Evolutionary conservation across 2,113 vertebrate species (phyloP).

Genomic region (Nanorana parkeri): DNA sequence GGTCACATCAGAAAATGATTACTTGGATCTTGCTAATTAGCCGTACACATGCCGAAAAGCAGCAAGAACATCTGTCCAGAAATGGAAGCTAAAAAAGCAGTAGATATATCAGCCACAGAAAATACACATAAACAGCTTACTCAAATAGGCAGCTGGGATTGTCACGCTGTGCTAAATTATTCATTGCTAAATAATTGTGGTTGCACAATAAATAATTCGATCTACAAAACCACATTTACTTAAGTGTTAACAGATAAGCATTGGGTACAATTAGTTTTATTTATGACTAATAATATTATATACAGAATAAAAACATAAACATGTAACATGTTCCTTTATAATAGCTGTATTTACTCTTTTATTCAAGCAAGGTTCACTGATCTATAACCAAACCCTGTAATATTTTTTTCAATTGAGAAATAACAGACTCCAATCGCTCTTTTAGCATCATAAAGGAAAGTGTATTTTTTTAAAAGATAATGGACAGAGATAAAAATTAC

Average conservation of each 20-base stretch:
- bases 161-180: constrained; percentile 46
- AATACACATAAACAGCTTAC: constrained; percentile 23
- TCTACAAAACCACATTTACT: constrained; percentile 6
- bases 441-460: too few relatives aligned
- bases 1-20: constrained; percentile 33
- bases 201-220: constrained; percentile 32
- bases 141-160: constrained; percentile 15
- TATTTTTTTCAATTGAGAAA: too few relatives aligned
- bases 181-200: constrained; percentile 44
- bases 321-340: neutral
- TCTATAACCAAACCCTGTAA: too few relatives aligned
- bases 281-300: neutral
- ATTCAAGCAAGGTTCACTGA: too few relatives aligned
- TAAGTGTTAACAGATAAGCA: neutral
- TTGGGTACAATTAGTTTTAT: neutral
- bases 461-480: too few relatives aligned
- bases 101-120: constrained; percentile 9
- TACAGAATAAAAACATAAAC: neutral
- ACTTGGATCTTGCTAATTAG: constrained; percentile 27
- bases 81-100: neutral
- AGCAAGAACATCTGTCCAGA: constrained; percentile 31
- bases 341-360: too few relatives aligned
- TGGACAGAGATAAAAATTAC: too few relatives aligned
- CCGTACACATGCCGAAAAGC: constrained; percentile 2
- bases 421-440: too few relatives aligned